phyloP scores from a whole-genome alignment of 2,888 invertebrate genomes.

The Drosophila dives region DNA sequence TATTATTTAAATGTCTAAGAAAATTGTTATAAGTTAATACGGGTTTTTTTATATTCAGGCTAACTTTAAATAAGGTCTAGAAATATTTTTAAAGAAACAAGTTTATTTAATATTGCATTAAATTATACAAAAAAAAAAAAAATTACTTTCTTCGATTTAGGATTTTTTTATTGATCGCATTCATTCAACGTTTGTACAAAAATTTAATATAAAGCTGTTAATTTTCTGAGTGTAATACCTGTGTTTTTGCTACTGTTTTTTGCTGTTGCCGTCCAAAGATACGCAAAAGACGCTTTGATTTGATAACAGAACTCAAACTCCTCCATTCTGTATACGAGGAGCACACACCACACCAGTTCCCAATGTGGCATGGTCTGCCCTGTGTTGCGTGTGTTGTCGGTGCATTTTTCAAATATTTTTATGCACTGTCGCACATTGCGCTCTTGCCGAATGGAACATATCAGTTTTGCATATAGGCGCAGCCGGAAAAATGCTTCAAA shows the following conservation, averaged over 20 bases:
- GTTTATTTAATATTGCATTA: background rate
- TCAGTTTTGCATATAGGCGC: constrained; percentile 43
- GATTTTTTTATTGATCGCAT: background rate
- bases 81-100: background rate
- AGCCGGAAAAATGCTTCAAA: constrained; percentile 37
- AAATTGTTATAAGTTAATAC: background rate
- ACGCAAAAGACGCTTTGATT: constrained; percentile 62
- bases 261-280: constrained; percentile 24
- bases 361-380: constrained; percentile 9
- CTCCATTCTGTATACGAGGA: background rate
- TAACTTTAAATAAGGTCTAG: background rate
- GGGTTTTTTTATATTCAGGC: background rate
- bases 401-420: constrained; percentile 75
- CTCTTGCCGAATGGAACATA: constrained; percentile 51
- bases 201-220: too few species aligned
- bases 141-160: background rate
- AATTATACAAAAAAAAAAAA: accelerated
- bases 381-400: constrained; percentile 50
- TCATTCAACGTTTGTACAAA: too few species aligned
- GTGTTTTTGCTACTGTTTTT: constrained; percentile 21
- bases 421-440: constrained; percentile 73
- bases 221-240: background rate
- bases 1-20: background rate
- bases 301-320: constrained; percentile 58
- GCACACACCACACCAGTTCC: constrained; percentile 1